Evolutionary conservation across 2,888 invertebrate genomes (phyloP).

Genomic region (Agonopterix heracliana): DNA sequence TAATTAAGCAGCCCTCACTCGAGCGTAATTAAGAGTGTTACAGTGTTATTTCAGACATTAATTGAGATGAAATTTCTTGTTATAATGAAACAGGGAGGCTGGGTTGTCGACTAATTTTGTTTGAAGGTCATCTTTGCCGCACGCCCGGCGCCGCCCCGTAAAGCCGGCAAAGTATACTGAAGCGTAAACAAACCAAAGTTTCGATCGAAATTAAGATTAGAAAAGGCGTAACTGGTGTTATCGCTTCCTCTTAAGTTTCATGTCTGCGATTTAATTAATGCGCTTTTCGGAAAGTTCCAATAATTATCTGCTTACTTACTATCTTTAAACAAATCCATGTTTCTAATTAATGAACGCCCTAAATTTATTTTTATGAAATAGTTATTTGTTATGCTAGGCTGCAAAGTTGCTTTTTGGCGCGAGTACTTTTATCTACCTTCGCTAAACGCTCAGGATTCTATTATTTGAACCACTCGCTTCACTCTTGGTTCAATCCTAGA

Average conservation of each 20-base stretch:
- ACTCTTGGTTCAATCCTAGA: too few relatives aligned
- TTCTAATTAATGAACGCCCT: neutral
- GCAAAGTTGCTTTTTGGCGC: too few relatives aligned
- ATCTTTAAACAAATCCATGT: neutral
- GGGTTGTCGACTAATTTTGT: conserved; percentile 51
- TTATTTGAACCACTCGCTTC: too few relatives aligned
- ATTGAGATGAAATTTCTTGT: conserved; percentile 74
- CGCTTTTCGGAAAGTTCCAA: conserved; percentile 8
- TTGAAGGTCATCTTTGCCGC: conserved; percentile 49
- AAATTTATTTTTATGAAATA: too few relatives aligned
- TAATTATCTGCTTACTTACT: neutral
- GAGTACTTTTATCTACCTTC: too few relatives aligned
- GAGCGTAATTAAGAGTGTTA: conserved; percentile 75
- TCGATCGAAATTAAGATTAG: conserved; percentile 61
- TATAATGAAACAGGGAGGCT: conserved; percentile 55
- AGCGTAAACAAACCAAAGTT: conserved; percentile 61
- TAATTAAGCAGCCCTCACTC: conserved; percentile 75
- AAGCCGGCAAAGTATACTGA: conserved; percentile 43
- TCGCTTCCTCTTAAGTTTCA: conserved; percentile 51
- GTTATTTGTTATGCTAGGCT: too few relatives aligned
- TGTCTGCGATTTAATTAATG: conserved; percentile 42
- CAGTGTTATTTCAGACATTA: conserved; percentile 75
- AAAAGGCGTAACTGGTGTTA: conserved; percentile 53
- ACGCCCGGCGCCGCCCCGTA: conserved; percentile 35
- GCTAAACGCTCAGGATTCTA: too few relatives aligned